phyloP scores from a whole-genome alignment of 2,888 invertebrate genomes.

The Ecdyonurus torrentis region DNA sequence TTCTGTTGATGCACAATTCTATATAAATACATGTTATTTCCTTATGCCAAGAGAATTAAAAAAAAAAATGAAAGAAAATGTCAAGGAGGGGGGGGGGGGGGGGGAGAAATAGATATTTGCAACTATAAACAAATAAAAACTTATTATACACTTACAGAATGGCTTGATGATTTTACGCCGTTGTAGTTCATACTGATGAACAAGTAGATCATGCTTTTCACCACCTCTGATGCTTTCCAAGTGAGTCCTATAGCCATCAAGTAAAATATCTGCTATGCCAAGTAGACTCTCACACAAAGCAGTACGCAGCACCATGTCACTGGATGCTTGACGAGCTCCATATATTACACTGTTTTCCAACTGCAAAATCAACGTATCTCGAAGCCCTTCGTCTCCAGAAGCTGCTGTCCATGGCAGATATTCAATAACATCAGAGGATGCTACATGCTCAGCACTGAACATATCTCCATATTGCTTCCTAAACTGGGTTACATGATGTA shows the following conservation, averaged over 20 bases:
- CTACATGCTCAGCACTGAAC: constrained; percentile 26
- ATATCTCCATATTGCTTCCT: constrained; percentile 38
- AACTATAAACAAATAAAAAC: background rate
- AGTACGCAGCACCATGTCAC: background rate
- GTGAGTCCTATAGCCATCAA: constrained; percentile 54
- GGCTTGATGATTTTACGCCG: constrained; percentile 47
- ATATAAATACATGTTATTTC: too few relatives aligned
- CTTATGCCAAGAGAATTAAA: background rate
- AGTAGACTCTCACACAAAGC: constrained; percentile 49
- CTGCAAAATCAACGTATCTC: constrained; percentile 29
- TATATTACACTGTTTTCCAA: constrained; percentile 17
- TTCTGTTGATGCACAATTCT: too few relatives aligned
- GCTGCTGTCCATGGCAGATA: constrained; percentile 63
- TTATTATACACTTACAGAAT: constrained; percentile 12
- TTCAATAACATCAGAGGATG: constrained; percentile 25
- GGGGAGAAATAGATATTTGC: background rate
- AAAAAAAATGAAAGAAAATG: background rate
- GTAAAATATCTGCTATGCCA: constrained; percentile 48
- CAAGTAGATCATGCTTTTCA: constrained; percentile 36
- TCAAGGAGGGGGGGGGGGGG: background rate
- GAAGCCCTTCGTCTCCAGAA: constrained; percentile 34
- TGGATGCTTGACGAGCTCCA: background rate
- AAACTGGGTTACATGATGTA: constrained; percentile 45
- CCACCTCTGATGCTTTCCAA: constrained; percentile 44
- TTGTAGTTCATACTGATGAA: constrained; percentile 48